These are phyloP conservation scores for Chunga burmeisteri DNA, from an alignment of 2,113 vertebrate genomes.

Conservation along the genomic window DNA sequence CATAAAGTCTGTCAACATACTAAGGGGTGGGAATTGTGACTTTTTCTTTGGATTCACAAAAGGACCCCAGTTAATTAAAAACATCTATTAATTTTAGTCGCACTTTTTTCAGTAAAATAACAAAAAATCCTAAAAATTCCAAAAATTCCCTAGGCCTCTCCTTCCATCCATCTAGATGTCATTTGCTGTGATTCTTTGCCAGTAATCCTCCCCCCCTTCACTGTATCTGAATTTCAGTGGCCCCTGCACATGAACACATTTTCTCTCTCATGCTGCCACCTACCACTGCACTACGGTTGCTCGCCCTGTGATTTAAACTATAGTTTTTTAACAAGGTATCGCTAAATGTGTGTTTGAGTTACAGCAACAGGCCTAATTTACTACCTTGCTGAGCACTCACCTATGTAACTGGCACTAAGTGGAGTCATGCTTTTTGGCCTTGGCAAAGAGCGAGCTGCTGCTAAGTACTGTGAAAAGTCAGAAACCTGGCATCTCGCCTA, in stretches of 20 bases:
- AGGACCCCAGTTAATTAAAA: background rate
- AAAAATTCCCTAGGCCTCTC: background rate
- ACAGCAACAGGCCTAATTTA: background rate
- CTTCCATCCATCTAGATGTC: background rate
- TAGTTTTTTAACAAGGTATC: background rate
- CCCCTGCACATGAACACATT: background rate
- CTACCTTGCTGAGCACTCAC: background rate
- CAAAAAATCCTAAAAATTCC: background rate
- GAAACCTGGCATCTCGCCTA: background rate
- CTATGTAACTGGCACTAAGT: background rate
- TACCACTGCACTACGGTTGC: background rate
- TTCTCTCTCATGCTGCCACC: slow-evolving; percentile 13
- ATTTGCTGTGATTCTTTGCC: background rate
- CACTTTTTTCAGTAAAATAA: background rate
- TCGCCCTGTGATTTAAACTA: background rate
- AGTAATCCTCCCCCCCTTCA: background rate
- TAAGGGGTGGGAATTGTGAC: background rate
- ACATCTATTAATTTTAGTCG: background rate
- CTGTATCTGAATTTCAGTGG: background rate
- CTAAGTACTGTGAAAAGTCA: background rate
- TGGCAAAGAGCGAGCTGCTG: background rate
- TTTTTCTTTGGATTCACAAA: background rate
- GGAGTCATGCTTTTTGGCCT: background rate
- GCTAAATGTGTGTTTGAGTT: background rate
- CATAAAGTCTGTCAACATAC: background rate